These are phyloP conservation scores for Pyrocoelia pectoralis DNA, from an alignment of 2,888 invertebrate genomes.

Conservation along the genomic window DNA sequence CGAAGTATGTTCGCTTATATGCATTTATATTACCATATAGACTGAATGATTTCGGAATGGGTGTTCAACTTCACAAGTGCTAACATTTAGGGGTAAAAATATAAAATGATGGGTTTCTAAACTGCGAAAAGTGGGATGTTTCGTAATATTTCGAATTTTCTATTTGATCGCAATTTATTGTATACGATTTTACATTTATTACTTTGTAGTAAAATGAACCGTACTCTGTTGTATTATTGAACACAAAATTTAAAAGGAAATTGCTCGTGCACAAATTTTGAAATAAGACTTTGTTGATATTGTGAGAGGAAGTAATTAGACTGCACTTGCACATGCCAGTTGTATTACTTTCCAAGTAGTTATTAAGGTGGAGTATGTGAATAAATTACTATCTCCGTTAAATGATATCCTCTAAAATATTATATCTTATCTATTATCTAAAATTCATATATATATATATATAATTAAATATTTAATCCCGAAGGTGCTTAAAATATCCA, in stretches of 20 bases:
- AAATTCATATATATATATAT: no score
- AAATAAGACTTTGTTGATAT: conserved; percentile 19
- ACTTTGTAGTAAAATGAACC: conserved; percentile 33
- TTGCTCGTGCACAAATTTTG: conserved; percentile 10
- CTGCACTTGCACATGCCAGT: no score
- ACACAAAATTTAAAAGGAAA: conserved; percentile 21
- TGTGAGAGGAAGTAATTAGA: no score
- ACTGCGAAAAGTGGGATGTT: conserved; percentile 21
- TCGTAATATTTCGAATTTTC: conserved; percentile 34
- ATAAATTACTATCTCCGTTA: no score
- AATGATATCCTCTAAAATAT: no score
- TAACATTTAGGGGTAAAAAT: conserved; percentile 24
- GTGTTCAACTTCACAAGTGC: conserved; percentile 12
- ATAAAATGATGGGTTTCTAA: conserved; percentile 37
- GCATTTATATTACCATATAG: conserved; percentile 26
- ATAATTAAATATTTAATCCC: no score
- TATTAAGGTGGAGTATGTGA: no score
- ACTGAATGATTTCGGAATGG: conserved; percentile 18
- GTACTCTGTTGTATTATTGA: conserved; percentile 27
- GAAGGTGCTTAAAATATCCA: no score
- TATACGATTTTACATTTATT: conserved; percentile 39
- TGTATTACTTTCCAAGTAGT: no score
- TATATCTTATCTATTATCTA: no score
- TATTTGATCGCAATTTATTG: conserved; percentile 37
- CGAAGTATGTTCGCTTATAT: conserved; percentile 20